These are phyloP conservation scores for Drosophila subsilvestris DNA, from an alignment of 2,888 invertebrate species.

Conservation along the genomic window DNA sequence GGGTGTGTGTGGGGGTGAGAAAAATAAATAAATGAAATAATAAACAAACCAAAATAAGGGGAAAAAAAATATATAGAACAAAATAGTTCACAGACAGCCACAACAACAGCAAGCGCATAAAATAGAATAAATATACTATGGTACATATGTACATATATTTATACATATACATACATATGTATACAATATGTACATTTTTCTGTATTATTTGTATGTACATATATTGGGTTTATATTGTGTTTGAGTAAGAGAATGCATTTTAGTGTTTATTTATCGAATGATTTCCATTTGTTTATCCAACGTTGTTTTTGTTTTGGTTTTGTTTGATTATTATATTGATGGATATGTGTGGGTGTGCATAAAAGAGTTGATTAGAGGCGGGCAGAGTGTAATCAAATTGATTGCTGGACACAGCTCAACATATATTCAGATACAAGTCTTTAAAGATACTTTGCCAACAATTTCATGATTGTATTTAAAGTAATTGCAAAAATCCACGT, in stretches of 20 bases:
- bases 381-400: not conserved
- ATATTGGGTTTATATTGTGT: constrained; percentile 1
- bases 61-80: constrained; percentile 46
- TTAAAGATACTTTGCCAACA: not conserved
- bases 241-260: constrained; percentile 18
- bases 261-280: constrained; percentile 40
- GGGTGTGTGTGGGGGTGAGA: not conserved
- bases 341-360: constrained; percentile 28
- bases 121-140: constrained; percentile 52
- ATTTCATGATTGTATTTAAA: not conserved
- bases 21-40: constrained; percentile 23
- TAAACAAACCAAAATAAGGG: constrained; percentile 13
- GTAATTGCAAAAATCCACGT: not conserved
- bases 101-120: constrained; percentile 77
- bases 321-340: constrained; percentile 7
- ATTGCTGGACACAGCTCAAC: not conserved
- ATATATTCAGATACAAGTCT: not conserved
- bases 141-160: not conserved
- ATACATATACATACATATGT: too few relatives aligned
- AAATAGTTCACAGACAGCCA: constrained; percentile 58
- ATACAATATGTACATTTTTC: constrained; percentile 34
- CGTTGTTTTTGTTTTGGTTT: constrained; percentile 45
- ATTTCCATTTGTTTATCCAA: constrained; percentile 41
- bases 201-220: constrained; percentile 16
- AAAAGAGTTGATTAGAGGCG: constrained; percentile 41